A percentile compares a stretch with the other conserved stretches of the same genome.
These are phyloP conservation scores for Lutjanus argentimaculatus DNA, from an alignment of 2,797 vertebrate genomes.

Conservation along the genomic window DNA sequence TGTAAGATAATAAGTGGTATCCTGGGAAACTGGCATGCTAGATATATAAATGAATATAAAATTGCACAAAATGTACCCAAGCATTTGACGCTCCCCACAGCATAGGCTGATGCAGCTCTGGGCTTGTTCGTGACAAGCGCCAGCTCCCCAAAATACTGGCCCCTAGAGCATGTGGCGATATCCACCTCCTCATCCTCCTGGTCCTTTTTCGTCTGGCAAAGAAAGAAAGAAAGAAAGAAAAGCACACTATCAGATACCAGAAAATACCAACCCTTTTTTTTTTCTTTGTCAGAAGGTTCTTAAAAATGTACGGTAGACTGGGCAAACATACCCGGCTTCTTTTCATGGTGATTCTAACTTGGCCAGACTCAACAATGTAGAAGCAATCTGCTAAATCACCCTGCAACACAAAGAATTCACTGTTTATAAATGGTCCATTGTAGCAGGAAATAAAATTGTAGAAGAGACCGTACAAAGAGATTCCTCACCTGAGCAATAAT, in stretches of 20 bases:
- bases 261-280: neutral
- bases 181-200: slow-evolving; percentile 92
- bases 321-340: slow-evolving; percentile 91
- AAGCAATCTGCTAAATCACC: slow-evolving; percentile 97
- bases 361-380: slow-evolving; percentile 98
- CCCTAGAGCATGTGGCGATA: slow-evolving; percentile 94
- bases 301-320: neutral
- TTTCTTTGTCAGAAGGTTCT: neutral
- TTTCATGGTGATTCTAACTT: slow-evolving; percentile 98
- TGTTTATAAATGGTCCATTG: neutral
- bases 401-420: slow-evolving; percentile 75
- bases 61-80: slow-evolving; percentile 88
- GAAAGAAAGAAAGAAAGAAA: slow-evolving; percentile 45
- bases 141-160: slow-evolving; percentile 98
- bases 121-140: slow-evolving; percentile 99
- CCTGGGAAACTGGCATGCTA: neutral
- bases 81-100: slow-evolving; percentile 96
- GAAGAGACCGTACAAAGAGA: neutral
- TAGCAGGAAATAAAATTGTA: neutral
- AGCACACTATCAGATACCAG: neutral
- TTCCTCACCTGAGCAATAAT: slow-evolving; percentile 96
- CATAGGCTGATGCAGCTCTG: slow-evolving; percentile 96
- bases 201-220: slow-evolving; percentile 85
- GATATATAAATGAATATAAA: slow-evolving; percentile 4
- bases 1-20: neutral